Conservation (phyloP, 1,140 invertebrate species). For the Neodiprion lecontei region DNA sequence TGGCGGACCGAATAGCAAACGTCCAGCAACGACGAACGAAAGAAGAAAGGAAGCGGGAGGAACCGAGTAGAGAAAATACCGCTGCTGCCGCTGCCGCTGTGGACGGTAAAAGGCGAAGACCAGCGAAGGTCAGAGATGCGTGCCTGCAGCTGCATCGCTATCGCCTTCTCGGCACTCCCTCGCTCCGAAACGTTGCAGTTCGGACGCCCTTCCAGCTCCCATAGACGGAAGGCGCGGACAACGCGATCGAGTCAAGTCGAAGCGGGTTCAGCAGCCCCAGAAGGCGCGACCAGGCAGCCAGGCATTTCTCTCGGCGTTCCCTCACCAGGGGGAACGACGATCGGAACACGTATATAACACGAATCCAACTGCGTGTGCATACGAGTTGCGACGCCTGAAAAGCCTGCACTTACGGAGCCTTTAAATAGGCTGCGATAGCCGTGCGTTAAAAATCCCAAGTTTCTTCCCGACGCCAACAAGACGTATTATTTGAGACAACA, state of each 20-base stretch:
- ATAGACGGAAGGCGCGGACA: neutral
- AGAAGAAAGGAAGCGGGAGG: no score
- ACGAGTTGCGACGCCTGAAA: no score
- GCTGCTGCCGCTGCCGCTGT: neutral
- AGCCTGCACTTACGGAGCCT: no score
- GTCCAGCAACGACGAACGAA: no score
- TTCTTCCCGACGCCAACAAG: no score
- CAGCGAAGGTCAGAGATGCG: constrained; percentile 15
- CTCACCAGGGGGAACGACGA: neutral
- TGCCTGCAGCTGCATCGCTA: constrained; percentile 10
- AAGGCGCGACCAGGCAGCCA: constrained; percentile 1
- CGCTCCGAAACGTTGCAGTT: constrained; percentile 9
- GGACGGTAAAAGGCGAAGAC: neutral
- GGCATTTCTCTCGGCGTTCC: neutral
- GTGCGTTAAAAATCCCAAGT: no score
- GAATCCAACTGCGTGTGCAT: neutral
- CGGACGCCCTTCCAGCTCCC: constrained; percentile 7
- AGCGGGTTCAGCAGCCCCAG: constrained; percentile 10
- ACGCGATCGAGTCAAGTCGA: neutral
- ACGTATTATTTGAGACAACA: no score
- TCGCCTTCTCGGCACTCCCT: neutral
- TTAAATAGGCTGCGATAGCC: no score
- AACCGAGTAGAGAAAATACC: no score
- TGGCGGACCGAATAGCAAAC: no score
- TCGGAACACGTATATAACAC: neutral